Conservation (phyloP, 2,888 invertebrate genomes). For the Clusia tigrina region DNA sequence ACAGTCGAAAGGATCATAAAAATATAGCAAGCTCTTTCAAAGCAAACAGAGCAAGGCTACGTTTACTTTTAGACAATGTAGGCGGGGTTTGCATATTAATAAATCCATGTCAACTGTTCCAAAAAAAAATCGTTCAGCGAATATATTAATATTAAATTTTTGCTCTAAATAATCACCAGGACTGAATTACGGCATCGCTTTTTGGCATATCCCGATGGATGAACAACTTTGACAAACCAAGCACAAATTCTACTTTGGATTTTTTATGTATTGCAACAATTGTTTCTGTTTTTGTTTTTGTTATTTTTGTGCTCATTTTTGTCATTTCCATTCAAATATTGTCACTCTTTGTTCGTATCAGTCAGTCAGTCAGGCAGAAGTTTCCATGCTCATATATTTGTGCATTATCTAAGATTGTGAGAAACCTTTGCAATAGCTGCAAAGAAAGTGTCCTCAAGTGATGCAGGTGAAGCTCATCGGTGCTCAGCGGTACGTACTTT, state of each 20-base stretch:
- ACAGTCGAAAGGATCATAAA: neutral
- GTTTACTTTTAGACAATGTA: no score
- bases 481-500: neutral
- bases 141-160: neutral
- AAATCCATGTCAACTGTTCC: no score
- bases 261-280: neutral
- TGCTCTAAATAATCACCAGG: neutral
- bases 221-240: neutral
- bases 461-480: neutral
- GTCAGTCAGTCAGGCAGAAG: neutral
- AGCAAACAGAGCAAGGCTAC: no score
- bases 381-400: neutral
- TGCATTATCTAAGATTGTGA: constrained; percentile 4
- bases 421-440: neutral
- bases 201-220: no score
- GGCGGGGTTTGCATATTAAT: no score
- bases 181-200: neutral
- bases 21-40: neutral
- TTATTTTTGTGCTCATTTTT: neutral
- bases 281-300: neutral
- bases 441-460: neutral
- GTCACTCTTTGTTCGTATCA: neutral
- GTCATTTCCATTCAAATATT: neutral
- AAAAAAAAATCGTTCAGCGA: no score
- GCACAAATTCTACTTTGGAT: neutral